Evolutionary conservation across 2,888 invertebrate species (phyloP), one percentile per base, ranked within the genome.

Genomic region (Pseudeuparius sepicola): DNA sequence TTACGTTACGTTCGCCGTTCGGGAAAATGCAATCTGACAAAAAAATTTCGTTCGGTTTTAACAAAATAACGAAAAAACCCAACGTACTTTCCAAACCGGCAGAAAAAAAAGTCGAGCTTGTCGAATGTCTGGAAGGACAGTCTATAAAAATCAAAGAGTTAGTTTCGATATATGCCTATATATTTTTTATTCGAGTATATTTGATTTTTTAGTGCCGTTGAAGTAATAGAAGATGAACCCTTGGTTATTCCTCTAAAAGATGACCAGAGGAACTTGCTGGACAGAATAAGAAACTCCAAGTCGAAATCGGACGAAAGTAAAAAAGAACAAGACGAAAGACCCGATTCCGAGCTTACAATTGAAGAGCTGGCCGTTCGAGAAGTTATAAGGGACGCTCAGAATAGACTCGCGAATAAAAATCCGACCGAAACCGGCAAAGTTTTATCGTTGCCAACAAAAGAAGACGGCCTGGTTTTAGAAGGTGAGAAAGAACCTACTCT

Each of bases 31-130:
- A n/a, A n/a, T n/a, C n/a, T n/a, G 50, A 52, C 20, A 83, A 83
- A 46, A 85, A 85, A 57, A 77, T 87, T 54, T 84, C 84, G 0
- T 87, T 87, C 58, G 76, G 81, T 29, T 87, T 87, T 62, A 74
- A 68, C 49, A 86, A 85, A 67, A 66, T 73, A 1, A 55, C 61
- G 4, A 75, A 72, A 47, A 75, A 73, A 50, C 45, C 66, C 4
- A 59, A 57, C 36, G 47, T 72, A 6, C 48, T 68, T 24, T 46
- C 43, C 9, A 48, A 53, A 49, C 44, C 49, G n/a, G 57, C 61
- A 30, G 71, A 73, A 37, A 69, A 68, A 48, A 71, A 47, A 46
- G 49, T 63, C n/a, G 80, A 87, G 51, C 71, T 77, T 29, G 81
- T 86, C 36, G 80, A 84, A 52, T 84, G 80, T 52, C 62, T 86